Base-by-base conservation (phyloP, 2,888 invertebrate species). In the Andrena flavipes region DNA sequence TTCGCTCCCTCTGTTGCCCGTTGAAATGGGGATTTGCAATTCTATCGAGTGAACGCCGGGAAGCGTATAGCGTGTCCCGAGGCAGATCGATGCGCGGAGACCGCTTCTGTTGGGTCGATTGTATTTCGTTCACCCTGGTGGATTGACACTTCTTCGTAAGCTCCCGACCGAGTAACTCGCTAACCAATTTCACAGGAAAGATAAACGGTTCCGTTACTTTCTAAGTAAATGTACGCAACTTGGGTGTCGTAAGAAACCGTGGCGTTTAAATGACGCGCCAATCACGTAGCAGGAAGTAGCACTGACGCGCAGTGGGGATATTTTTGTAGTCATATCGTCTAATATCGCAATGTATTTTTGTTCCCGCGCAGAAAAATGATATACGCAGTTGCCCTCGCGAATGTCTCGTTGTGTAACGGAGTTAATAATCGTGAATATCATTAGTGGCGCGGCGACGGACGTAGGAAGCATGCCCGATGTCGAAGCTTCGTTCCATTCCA, bases 321-420 rank as follows among this genome's bases (percentile, higher is more conserved):
- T 80, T 83, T 76, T 74, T 76, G 42, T 75, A 72, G 30, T 35
- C 42, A 20, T 7, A 20, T 68, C 59, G 16, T 67, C 23, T 13
- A 20, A 68, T 13, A 54, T 60, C 62, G 42, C 54, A 51, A 35
- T 78, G 56, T 63, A 48, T 68, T 64, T 80, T 26, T n/a, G 64
- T 70, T 64, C 48, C 42, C n/a, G 13, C 3, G 29, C 29, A 7
- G 33, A 20, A 54, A 35, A 10, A 59, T 10, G n/a, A 49, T 59
- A n/a, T 49, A n/a, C 73, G 67, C 51, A 51, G 54, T 51, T 20
- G 20, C 20, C 20, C 51, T 51, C 51, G 20, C 51, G 20, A 20
- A 60, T 35, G 8, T 59, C 29, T 29, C 23, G 16, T 30, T 60
- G 29, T n/a, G 60, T 60, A 60, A 60, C 16, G n/a, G 2, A 30